These are phyloP conservation scores for Mya arenaria DNA, from an alignment of 1,140 invertebrate genomes.

Conservation along the genomic window DNA sequence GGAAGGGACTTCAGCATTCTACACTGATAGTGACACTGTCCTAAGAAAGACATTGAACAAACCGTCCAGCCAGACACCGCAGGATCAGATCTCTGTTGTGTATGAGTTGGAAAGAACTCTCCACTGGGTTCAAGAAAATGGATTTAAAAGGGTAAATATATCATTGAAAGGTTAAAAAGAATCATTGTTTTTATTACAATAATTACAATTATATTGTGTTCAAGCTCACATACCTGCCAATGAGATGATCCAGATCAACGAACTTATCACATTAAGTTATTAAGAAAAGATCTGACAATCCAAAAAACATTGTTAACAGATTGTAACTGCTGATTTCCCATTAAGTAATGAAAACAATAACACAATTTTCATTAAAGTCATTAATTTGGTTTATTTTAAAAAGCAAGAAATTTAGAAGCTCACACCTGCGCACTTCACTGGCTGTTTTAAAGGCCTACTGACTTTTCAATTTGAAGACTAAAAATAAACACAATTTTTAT, in stretches of 20 bases:
- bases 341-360: no score
- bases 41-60: background rate
- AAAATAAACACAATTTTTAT: no score
- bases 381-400: no score
- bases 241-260: background rate
- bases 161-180: background rate
- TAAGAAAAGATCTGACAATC: background rate
- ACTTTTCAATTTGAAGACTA: no score
- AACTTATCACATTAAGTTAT: background rate
- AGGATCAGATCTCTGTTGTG: constrained; percentile 58
- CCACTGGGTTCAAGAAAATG: constrained; percentile 87
- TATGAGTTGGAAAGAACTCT: constrained; percentile 84
- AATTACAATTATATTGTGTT: background rate
- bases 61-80: background rate
- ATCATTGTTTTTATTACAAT: background rate
- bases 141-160: constrained; percentile 85
- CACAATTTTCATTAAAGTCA: no score
- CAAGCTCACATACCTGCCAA: background rate
- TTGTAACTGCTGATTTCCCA: background rate
- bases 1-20: background rate
- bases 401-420: no score
- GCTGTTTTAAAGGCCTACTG: no score
- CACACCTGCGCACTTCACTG: no score
- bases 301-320: background rate
- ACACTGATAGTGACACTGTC: background rate